These are phyloP conservation scores for Crossocerus cetratus DNA, from an alignment of 2,888 invertebrate species.

Conservation along the genomic window DNA sequence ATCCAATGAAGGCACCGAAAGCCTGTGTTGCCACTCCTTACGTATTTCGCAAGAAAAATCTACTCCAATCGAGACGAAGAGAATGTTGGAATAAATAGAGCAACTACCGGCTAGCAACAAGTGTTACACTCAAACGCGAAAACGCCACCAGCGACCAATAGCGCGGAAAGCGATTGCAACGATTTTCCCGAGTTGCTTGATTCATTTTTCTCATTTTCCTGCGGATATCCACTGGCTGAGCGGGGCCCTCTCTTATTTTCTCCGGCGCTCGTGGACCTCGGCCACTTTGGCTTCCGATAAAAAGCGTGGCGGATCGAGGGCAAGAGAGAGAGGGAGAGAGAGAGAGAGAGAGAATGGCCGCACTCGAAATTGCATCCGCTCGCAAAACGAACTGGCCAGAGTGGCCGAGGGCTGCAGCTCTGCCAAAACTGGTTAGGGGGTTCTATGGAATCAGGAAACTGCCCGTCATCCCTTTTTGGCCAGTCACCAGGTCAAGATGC, in stretches of 20 bases:
- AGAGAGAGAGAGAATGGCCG: conserved; percentile 1
- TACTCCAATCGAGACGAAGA: no score
- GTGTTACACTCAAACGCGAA: conserved; percentile 38
- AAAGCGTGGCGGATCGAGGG: conserved; percentile 4
- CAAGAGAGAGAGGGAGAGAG: no score
- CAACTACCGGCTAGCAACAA: conserved; percentile 50
- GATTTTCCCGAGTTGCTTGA: conserved; percentile 26
- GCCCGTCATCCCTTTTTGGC: conserved; percentile 43
- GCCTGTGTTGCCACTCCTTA: no score
- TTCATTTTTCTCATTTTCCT: conserved; percentile 6
- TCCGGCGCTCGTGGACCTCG: conserved; percentile 15
- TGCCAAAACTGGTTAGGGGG: conserved; percentile 24
- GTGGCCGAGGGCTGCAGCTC: conserved; percentile 23
- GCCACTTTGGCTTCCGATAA: conserved; percentile 26
- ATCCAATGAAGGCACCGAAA: no score
- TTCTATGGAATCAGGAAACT: conserved; percentile 26
- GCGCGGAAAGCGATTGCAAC: conserved; percentile 41
- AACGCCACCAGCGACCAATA: conserved; percentile 31
- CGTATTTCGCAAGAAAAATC: no score
- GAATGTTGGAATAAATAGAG: conserved; percentile 26
- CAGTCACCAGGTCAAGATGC: conserved; percentile 32
- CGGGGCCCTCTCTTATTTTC: conserved; percentile 18
- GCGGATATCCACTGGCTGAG: background rate
- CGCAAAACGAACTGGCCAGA: conserved; percentile 28
- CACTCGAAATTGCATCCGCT: conserved; percentile 52